Evolutionary conservation across 1,140 invertebrate species (phyloP).

Genomic region (Pectinophora gossypiella): DNA sequence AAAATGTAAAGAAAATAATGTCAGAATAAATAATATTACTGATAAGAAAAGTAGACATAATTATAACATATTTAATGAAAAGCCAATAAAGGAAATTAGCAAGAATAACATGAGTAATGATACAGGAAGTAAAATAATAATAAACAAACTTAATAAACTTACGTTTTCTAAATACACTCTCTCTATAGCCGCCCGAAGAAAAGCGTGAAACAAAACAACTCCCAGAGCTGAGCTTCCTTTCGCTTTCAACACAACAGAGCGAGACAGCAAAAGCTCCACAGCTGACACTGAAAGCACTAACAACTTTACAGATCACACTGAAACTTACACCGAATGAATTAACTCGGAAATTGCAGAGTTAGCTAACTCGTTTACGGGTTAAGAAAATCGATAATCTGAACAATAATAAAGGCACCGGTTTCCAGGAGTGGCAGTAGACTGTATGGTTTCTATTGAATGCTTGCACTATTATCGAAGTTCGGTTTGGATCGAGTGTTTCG

Average conservation of each 20-base stretch:
- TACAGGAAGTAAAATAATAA: conserved; percentile 1
- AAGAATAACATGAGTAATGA: no score
- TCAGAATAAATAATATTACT: no score
- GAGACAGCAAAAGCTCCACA: conserved; percentile 51
- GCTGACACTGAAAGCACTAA: conserved; percentile 61
- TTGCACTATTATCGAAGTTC: conserved; percentile 29
- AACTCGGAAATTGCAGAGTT: conserved; percentile 17
- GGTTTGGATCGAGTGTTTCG: conserved; percentile 38
- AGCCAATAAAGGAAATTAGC: no score
- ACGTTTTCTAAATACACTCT: conserved; percentile 57
- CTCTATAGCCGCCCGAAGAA: conserved; percentile 37
- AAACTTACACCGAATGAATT: conserved; percentile 24
- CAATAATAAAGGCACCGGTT: conserved; percentile 4
- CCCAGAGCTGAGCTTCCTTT: conserved; percentile 48
- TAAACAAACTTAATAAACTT: conserved; percentile 27
- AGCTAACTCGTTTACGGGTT: conserved; percentile 20
- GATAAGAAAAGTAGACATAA: no score
- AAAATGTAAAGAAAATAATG: no score
- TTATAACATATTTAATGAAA: no score
- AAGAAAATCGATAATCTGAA: conserved; percentile 23
- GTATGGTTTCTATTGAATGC: conserved; percentile 11
- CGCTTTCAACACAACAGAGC: conserved; percentile 45
- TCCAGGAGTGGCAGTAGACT: neutral
- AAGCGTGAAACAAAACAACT: conserved; percentile 62
- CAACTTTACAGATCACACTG: conserved; percentile 54